Base-by-base conservation (phyloP, 2,888 invertebrate species). In the Drosophila greeni region DNA sequence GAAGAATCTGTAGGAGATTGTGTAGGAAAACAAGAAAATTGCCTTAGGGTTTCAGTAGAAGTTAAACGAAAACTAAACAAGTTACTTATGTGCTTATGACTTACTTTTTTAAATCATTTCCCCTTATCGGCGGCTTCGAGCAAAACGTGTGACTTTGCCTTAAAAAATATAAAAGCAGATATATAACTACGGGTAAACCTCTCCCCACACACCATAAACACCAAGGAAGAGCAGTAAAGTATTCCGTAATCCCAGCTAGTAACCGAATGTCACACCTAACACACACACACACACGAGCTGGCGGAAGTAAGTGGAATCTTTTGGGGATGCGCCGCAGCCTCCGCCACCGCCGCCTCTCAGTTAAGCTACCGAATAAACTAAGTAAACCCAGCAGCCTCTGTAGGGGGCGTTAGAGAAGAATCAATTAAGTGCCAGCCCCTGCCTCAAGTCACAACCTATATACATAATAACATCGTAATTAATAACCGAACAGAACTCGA, bases 31-130 rank as follows among this genome's bases (percentile, higher is more conserved):
- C 47, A 66, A 48, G 53, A 33, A 59, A 59, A 68, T 54, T 84
- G 79, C 82, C 84, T 82, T 84, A 84, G 79, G 79, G 79, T 79
- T 79, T 79, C 79, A 79, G 82, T 84, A 79, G 82, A 70, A 82
- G 64, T 62, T 68, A 62, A 66, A 59, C 40, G 36, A 56, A 59
- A 51, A 55, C 69, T 49, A 36, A 55, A 45, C 12, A 42, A 60
- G 65, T 36, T 51, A 20, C 52, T 64, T 62, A 43, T 23, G 45
- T 47, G 31, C 45, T 47, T 47, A 47, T 47, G 45, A 47, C 45
- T 47, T 47, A 47, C 52, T 43, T 64, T 42, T 26, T 52, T 47
- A 60, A 62, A 55, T 66, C 31, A 62, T 68, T 67, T 70, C 64
- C 64, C 64, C 56, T 70, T 57, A 57, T 57, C 65, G 57, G 49